phyloP scores from a whole-genome alignment of 2,113 vertebrate genomes.

The Lepisosteus oculatus region DNA sequence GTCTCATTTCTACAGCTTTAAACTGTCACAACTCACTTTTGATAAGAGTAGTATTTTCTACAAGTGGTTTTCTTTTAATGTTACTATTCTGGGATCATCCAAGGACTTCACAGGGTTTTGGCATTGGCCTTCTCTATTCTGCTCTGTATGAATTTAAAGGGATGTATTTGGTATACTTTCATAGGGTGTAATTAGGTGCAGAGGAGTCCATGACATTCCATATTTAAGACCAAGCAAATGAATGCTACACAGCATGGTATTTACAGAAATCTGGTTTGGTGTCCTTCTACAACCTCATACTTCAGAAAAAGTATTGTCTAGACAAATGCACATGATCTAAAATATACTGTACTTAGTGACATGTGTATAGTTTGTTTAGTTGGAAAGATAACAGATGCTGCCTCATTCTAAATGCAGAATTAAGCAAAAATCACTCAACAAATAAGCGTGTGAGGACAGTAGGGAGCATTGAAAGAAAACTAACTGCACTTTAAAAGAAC shows the following conservation, averaged over 20 bases:
- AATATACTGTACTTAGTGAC: too few species aligned
- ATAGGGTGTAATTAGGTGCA: conserved; percentile 1
- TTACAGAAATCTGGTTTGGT: conserved; percentile 6
- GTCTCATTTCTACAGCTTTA: background rate
- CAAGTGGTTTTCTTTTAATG: background rate
- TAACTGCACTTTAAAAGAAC: too few species aligned
- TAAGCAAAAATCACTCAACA: too few species aligned
- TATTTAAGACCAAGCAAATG: conserved; percentile 8
- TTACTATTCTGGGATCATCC: background rate
- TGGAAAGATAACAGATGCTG: too few species aligned
- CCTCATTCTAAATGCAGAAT: too few species aligned
- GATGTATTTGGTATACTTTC: background rate
- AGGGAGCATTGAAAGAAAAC: too few species aligned
- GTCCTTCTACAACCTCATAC: background rate
- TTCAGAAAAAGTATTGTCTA: too few species aligned
- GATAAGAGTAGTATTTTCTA: too few species aligned
- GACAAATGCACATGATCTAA: too few species aligned
- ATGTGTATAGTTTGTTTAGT: too few species aligned
- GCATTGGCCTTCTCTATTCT: background rate
- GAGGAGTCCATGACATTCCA: background rate
- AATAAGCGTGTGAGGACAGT: too few species aligned
- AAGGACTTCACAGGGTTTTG: background rate
- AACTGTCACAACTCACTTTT: conserved; percentile 7
- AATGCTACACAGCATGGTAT: conserved; percentile 3
- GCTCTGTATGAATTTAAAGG: background rate